Evolutionary conservation across 2,113 vertebrate genomes (phyloP).

Genomic region (Chaenocephalus aceratus): DNA sequence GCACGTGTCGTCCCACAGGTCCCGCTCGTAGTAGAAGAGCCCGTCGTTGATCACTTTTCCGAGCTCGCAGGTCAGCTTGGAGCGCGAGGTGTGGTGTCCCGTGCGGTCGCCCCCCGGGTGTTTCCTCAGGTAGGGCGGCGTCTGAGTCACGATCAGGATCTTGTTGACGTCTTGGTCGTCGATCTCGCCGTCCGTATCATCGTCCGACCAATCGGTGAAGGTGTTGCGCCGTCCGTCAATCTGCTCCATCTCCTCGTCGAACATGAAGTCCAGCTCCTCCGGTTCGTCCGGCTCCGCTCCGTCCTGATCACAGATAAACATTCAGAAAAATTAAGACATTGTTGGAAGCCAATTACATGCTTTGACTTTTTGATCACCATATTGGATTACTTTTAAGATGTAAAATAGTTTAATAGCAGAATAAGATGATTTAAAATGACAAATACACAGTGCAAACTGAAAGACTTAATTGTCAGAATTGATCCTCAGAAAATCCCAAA

Average conservation of each 20-base stretch:
- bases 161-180: constrained; percentile 97
- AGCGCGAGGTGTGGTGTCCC: constrained; percentile 93
- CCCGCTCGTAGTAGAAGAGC: constrained; percentile 97
- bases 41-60: constrained; percentile 98
- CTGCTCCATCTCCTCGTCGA: constrained; percentile 98
- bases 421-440: too few relatives aligned
- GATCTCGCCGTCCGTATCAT: constrained; percentile 95
- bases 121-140: constrained; percentile 95
- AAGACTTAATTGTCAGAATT: too few relatives aligned
- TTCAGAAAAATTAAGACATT: neutral
- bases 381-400: too few relatives aligned
- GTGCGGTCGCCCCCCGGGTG: constrained; percentile 97
- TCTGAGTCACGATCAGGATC: constrained; percentile 98
- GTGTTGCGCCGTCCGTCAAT: constrained; percentile 97
- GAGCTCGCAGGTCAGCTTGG: constrained; percentile 94
- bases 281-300: constrained; percentile 92
- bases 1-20: constrained; percentile 96
- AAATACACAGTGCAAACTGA: too few relatives aligned
- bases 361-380: neutral
- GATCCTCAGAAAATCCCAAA: too few relatives aligned
- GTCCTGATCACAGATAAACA: constrained; percentile 36
- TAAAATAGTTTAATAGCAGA: too few relatives aligned
- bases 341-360: neutral
- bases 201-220: constrained; percentile 98
- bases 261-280: constrained; percentile 97